Evolutionary conservation across 2,113 vertebrate species (phyloP).

Genomic region (Prolemur simus): DNA sequence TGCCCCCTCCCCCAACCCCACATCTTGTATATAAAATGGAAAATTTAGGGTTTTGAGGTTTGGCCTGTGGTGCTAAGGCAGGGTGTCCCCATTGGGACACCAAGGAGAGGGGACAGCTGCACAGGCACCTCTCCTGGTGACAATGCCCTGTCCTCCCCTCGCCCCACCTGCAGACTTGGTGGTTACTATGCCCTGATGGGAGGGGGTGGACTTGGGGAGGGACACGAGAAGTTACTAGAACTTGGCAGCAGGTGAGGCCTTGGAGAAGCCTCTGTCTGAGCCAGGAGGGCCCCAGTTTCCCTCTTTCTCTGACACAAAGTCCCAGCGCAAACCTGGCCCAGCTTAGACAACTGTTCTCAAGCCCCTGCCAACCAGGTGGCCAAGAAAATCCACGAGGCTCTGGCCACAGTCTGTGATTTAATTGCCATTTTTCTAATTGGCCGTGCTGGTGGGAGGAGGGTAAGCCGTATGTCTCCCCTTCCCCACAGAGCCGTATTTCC

Average conservation of each 20-base stretch:
- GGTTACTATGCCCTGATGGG: too few species aligned
- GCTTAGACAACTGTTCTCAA: neutral
- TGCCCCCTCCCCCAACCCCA: fast-evolving
- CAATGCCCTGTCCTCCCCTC: neutral
- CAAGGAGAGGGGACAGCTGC: neutral
- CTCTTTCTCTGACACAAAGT: neutral
- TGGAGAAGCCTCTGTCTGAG: neutral
- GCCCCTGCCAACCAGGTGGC: neutral
- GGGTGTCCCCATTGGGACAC: neutral
- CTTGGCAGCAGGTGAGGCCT: neutral
- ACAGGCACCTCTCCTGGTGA: fast-evolving
- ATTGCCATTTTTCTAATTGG: neutral
- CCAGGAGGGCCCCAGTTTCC: neutral
- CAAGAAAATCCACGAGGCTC: neutral
- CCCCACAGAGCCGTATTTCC: fast-evolving
- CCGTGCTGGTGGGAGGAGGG: fast-evolving
- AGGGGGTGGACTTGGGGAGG: neutral
- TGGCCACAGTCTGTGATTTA: neutral
- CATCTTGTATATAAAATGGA: neutral
- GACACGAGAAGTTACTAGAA: neutral
- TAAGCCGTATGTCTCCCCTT: neutral
- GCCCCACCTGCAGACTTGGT: neutral
- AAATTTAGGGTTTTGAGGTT: neutral
- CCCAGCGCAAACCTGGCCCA: neutral
- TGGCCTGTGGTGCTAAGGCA: fast-evolving